Base-by-base conservation (phyloP, 2,113 vertebrate species). In the Coptodon rendalli region DNA sequence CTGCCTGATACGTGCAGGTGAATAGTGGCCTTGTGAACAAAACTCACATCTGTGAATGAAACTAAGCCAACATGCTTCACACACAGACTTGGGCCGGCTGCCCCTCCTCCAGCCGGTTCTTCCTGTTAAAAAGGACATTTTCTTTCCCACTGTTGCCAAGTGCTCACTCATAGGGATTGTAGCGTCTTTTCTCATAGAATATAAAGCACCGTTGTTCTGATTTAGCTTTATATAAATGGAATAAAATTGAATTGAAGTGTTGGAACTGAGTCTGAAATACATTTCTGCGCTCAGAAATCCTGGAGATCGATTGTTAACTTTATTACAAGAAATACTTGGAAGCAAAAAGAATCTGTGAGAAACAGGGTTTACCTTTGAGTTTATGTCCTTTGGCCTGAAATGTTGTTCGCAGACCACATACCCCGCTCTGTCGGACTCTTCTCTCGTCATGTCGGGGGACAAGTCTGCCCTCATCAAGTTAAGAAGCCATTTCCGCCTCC, bases 401-500 rank as follows among this genome's bases (percentile, higher is more conserved):
- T 73, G 40, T 1, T 73, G 68, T 10, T 73, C 5, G 14, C 68
- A 73, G 68, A 73, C 68, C 68, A 73, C 8, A 45, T 73, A 17
- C 0, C 40, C 68, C 17, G 40, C 40, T 45, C 68, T 29, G 40
- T 73, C 68, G 2, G 40, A 73, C 68, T 73, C 68, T 45, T 73
- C 68, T 45, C 38, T 45, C 38, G 40, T 27, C 68, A 45, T 45
- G 40, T 45, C 8, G 13, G 68, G 68, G 68, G 68, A 27, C 27
- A 73, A 45, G 38, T 45, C 68, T 43, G 68, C 24, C 68, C 68
- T 73, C 68, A 73, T 73, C 68, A 45, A 73, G 17, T 73, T 73
- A 27, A 73, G 68, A 10, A 73, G 68, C 68, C 68, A 73, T 27
- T 73, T 73, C 40, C 22, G 68, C 38, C 68, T 73, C 36, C 68